These are phyloP conservation scores for cattle (Bos taurus) DNA, from an alignment of 2,113 vertebrate species.

Conservation along the genomic window ARS-UCD2.0 NC_037338.1:102401501-102402000, in stretches of 20 bases:
- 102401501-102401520: neutral
- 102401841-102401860: neutral
- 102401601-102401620: neutral
- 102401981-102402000: neutral
- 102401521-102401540: neutral
- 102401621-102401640: neutral
- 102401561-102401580: neutral
- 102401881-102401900: neutral
- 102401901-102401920: neutral
- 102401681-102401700: neutral
- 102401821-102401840: neutral
- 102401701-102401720: neutral
- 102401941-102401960: neutral
- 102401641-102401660: neutral
- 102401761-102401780: neutral
- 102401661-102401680: neutral
- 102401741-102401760: neutral
- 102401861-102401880: neutral
- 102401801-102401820: neutral
- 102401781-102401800: neutral
- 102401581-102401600: neutral
- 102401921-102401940: neutral
- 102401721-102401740: neutral
- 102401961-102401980: neutral
- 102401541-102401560: neutral